Evolutionary conservation across 2,888 invertebrate species (phyloP).

Genomic region (Alsophila aescularia): DNA sequence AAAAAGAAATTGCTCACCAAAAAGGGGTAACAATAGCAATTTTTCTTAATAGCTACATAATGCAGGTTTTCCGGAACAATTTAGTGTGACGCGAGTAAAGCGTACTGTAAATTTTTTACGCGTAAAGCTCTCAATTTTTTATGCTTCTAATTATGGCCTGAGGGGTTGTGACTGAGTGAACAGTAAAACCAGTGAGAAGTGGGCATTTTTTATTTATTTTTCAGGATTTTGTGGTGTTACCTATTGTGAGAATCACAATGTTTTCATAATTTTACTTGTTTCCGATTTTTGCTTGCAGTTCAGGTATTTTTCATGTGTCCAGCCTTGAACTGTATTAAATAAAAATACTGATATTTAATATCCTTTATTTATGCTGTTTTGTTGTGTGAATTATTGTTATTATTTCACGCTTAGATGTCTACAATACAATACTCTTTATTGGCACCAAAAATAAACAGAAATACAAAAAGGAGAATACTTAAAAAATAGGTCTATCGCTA

Average conservation of each 20-base stretch:
- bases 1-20: not conserved
- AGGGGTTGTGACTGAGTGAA: constrained; percentile 52
- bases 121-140: constrained; percentile 67
- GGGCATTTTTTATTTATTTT: constrained; percentile 21
- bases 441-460: too few species aligned
- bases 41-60: constrained; percentile 71
- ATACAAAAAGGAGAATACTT: too few species aligned
- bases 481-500: too few species aligned
- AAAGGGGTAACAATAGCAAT: constrained; percentile 38
- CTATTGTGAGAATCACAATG: not conserved
- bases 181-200: constrained; percentile 16
- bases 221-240: constrained; percentile 8
- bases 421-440: too few species aligned
- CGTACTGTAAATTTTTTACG: constrained; percentile 71
- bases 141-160: constrained; percentile 64
- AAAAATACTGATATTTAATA: too few species aligned
- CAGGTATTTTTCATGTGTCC: too few species aligned
- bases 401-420: too few species aligned
- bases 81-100: constrained; percentile 59
- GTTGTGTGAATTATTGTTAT: too few species aligned
- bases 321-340: too few species aligned
- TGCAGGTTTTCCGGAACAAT: constrained; percentile 57
- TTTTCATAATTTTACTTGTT: too few species aligned
- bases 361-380: too few species aligned
- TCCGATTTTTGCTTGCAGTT: too few species aligned